phyloP scores from a whole-genome alignment of 1,140 invertebrate genomes.

The Drosophila pruinosa region DNA sequence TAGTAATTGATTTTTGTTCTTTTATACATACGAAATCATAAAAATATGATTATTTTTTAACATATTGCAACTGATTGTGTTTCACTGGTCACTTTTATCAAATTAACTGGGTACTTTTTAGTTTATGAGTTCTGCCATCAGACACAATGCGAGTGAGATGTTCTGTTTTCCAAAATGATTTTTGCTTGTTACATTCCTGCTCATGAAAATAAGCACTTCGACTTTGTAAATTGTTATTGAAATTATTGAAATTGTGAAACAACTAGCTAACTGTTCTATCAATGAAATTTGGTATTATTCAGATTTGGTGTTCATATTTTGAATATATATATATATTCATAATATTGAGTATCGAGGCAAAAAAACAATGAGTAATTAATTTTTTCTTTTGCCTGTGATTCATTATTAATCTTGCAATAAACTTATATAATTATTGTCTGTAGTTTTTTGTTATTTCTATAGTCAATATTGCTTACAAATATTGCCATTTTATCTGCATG shows the following conservation, averaged over 20 bases:
- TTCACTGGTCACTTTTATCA: slow-evolving; percentile 13
- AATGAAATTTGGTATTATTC: too few relatives aligned
- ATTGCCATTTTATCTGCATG: neutral
- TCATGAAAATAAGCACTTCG: slow-evolving; percentile 26
- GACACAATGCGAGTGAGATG: slow-evolving; percentile 1
- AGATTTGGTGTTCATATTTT: too few relatives aligned
- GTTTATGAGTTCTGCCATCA: neutral
- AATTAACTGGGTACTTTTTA: slow-evolving; percentile 20
- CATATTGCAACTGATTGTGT: slow-evolving; percentile 3
- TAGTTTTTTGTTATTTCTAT: too few relatives aligned
- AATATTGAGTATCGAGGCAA: too few relatives aligned
- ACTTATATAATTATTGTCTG: too few relatives aligned
- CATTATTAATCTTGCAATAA: too few relatives aligned
- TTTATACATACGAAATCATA: slow-evolving; percentile 42
- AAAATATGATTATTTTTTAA: slow-evolving; percentile 20
- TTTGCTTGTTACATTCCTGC: slow-evolving; percentile 1
- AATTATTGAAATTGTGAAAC: too few relatives aligned
- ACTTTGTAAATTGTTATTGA: neutral
- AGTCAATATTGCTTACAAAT: too few relatives aligned
- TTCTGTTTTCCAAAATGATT: slow-evolving; percentile 19
- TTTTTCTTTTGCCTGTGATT: too few relatives aligned
- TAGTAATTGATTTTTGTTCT: slow-evolving; percentile 37
- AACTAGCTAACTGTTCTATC: too few relatives aligned
- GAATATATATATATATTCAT: too few relatives aligned
- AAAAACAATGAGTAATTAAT: too few relatives aligned